Conservation (phyloP, 2,888 invertebrate species). For the Tinea pellionella region DNA sequence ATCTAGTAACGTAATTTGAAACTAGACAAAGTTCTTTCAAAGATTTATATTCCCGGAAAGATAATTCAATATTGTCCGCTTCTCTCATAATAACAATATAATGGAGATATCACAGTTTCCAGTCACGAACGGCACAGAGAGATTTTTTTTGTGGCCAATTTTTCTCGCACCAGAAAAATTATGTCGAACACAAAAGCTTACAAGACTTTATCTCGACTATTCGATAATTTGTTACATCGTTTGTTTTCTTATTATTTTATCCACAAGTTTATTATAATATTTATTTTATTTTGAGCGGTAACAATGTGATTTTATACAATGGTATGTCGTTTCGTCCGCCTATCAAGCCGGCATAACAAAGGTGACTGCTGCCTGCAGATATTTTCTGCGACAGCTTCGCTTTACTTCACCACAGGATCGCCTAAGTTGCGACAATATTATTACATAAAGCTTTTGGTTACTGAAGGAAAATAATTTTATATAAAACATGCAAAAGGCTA, state of each 20-base stretch:
- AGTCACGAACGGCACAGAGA: conserved; percentile 22
- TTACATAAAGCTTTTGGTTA: too few species aligned
- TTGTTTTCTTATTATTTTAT: not conserved
- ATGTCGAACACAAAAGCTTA: conserved; percentile 6
- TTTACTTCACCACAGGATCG: too few species aligned
- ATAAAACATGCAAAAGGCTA: too few species aligned
- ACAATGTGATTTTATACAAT: too few species aligned
- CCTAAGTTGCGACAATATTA: too few species aligned
- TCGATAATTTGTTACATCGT: not conserved
- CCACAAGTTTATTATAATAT: too few species aligned
- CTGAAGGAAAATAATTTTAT: too few species aligned
- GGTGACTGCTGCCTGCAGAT: too few species aligned
- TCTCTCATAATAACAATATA: conserved; percentile 37
- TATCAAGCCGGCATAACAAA: too few species aligned
- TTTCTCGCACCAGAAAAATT: not conserved
- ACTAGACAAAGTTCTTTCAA: conserved; percentile 19
- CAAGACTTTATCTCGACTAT: conserved; percentile 34
- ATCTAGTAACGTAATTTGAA: not conserved
- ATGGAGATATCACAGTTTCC: conserved; percentile 33
- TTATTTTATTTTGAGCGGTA: too few species aligned
- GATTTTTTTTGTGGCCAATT: conserved; percentile 15
- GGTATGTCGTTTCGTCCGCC: too few species aligned
- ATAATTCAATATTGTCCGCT: conserved; percentile 44
- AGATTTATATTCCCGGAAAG: conserved; percentile 39
- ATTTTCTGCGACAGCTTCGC: too few species aligned